Evolutionary conservation across 2,113 vertebrate genomes (phyloP), one percentile per base, ranked within the genome.

Genomic region (Callospermophilus lateralis): DNA sequence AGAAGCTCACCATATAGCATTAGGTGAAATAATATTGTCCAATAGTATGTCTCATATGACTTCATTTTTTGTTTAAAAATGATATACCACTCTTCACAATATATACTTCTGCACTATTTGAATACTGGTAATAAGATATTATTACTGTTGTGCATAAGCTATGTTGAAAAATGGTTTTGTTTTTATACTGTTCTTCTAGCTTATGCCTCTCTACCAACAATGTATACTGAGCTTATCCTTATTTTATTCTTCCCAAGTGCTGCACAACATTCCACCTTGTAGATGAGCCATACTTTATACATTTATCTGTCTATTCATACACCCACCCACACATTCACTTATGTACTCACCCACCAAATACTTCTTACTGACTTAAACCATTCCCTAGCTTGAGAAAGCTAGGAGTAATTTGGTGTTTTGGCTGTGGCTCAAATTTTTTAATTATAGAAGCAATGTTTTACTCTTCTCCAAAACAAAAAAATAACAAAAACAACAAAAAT

Each of bases 91-190:
- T 91, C 48, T 76, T 94, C 2, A 73, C 6, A 94, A 28, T 45
- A 73, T 94, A 28, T 67, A 39, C 30, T 37, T 91, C 8, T 87
- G 11, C 86, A 30, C 9, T 70, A 42, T 78, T 58, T 73, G 39
- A 92, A 63, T 81, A 92, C 63, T 94, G 19, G 84, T 83, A 85
- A 73, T 39, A 51, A 84, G 20, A 4, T 51, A 53, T 53, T 89
- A 55, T 42, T 81, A 63, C 17, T 42, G 89, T 89, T 90, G 10
- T 77, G 19, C 74, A 70, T 83, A 85, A 97, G 53, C 24, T 92
- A 17, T 87, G 53, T 48, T 92, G 28, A 6, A 95, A 83, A 79
- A 86, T 53, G 78, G 3, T 74, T 97, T 78, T 61, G 42, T 58
- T 91, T 86, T 89, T 90, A 55, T 87, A 55, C 16, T 94, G 22